Base-by-base conservation (phyloP, 2,113 vertebrate species). In the Ophthalmolycus amberensis region DNA sequence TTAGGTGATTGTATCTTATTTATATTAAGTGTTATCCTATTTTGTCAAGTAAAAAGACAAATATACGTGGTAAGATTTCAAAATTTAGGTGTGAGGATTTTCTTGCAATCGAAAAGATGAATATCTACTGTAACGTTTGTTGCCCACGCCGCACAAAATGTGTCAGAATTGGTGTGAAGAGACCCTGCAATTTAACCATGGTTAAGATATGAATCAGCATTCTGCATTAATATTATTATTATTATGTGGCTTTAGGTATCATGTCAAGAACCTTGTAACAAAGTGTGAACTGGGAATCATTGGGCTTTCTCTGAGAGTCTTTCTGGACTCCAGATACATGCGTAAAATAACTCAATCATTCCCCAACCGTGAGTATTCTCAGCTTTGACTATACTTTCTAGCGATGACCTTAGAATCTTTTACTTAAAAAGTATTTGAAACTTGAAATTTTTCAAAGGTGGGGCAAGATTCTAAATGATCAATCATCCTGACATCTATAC, bases 131-230 rank as follows among this genome's bases (percentile, higher is more conserved):
- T 32, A 56, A 40, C 42, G 62, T 60, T 59, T 75, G 50, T 20
- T 63, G 7, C 54, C 32, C 14, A 56, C 4, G 0, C 44, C 44
- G 37, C 54, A 60, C 18, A 75, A 37, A 82, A 71, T 67, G 46
- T 9, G 14, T 68, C 27, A 20, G 32, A 67, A 71, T 18, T 50
- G 32, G 70, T 81, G 58, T 66, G n/a, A 77, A 69, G 65, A 71
- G 78, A 84, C 22, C 27, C 20, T 46, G 48, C 15, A 70, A 46
- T 48, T 22, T 46, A 50, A 58, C 37, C 18, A 15, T 67, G 77
- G 6, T 37, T 64, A 52, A 65, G 75, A 29, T 32, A n/a, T 63
- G 46, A 52, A 52, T 52, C 50, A 52, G 25, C 25, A n/a, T 48
- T 27, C 20, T 72, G 62, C 34, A 38, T 38, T 29, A 38, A 37